Evolutionary conservation across 2,888 invertebrate species (phyloP), one percentile per base, ranked within the genome.

Genomic region (Choreutis nemorana): DNA sequence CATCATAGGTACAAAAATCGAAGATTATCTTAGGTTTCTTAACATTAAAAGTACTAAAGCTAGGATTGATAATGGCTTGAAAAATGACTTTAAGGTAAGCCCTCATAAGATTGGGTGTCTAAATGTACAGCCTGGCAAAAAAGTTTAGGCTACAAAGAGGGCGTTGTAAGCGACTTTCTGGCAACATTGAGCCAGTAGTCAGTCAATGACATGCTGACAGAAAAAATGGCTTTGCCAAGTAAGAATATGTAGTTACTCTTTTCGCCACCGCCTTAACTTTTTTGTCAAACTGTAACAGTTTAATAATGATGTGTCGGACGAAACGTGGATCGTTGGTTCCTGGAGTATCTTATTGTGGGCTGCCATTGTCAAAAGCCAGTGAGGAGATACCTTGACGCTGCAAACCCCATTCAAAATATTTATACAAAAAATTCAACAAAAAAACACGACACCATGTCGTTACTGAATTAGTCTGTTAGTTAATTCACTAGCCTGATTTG

Each of bases 311-410:
- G 77, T 65, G 67, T 45, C 44, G 68, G 63, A 38, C 51, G 70
- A 64, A 67, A 77, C 62, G 72, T 56, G 50, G 72, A 57, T 54
- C 64, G 57, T 44, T 53, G 71, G 44, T 52, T 57, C 56, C 75
- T 66, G 62, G 59, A 66, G 71, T 67, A 71, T 73, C 72, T 66
- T 72, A 77, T 44, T 57, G 71, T 52, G 58, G 68, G 63, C 67
- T 68, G 73, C 71, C 73, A 71, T 62, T 77, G 80, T 80, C 80
- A 80, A 79, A 80, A 80, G 67, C 80, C 80, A 67, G 80, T 77
- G 55, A 80, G 80, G 59, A 80, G 79, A 56, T 80, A 80, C 59
- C 80, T 79, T 70, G 80, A 79, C 67, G 79, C 80, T 80, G 80
- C 59, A 79, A 70, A 79, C 75, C 77, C 71, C 66, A 75, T 71